Percentiles rank a stretch among this genome's conserved stretches.
Evolutionary conservation across 2,113 vertebrate genomes (phyloP).

Genomic region (Dinomys branickii): DNA sequence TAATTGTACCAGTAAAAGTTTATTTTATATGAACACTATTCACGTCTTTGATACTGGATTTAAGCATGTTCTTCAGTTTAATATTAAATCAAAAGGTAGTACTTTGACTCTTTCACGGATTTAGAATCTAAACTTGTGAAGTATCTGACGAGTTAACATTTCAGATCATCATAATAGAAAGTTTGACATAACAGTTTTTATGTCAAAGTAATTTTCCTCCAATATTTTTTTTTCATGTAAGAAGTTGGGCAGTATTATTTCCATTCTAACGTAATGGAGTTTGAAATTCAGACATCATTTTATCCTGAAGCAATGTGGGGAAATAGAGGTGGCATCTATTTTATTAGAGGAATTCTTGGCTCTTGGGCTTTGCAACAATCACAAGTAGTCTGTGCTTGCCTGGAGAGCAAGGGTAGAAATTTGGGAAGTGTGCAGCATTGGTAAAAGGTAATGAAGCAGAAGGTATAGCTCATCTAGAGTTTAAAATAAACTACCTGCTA

Average conservation of each 20-base stretch:
- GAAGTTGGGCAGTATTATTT: slow-evolving; percentile 69
- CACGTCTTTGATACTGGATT: background rate
- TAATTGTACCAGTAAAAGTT: background rate
- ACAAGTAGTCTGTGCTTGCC: slow-evolving; percentile 23
- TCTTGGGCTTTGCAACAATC: slow-evolving; percentile 59
- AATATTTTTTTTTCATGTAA: slow-evolving; percentile 47
- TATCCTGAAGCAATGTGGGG: slow-evolving; percentile 58
- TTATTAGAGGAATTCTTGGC: slow-evolving; percentile 65
- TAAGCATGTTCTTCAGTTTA: slow-evolving; percentile 6
- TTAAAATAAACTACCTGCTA: slow-evolving; percentile 63
- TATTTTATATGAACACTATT: background rate
- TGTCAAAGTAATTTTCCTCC: slow-evolving; percentile 71
- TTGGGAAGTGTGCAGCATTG: slow-evolving; percentile 17
- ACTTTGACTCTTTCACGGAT: slow-evolving; percentile 15
- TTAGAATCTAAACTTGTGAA: slow-evolving; percentile 49
- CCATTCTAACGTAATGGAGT: slow-evolving; percentile 68
- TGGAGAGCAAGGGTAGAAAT: slow-evolving; percentile 19
- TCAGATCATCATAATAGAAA: slow-evolving; percentile 44
- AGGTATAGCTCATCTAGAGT: slow-evolving; percentile 54
- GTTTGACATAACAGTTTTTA: slow-evolving; percentile 63
- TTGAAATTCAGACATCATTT: slow-evolving; percentile 73
- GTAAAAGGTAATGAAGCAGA: slow-evolving; percentile 64
- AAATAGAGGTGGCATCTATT: slow-evolving; percentile 51
- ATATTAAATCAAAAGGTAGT: slow-evolving; percentile 17
- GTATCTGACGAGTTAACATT: slow-evolving; percentile 58